phyloP scores from a whole-genome alignment of 2,113 vertebrate species.

The Hemibagrus wyckioides region DNA sequence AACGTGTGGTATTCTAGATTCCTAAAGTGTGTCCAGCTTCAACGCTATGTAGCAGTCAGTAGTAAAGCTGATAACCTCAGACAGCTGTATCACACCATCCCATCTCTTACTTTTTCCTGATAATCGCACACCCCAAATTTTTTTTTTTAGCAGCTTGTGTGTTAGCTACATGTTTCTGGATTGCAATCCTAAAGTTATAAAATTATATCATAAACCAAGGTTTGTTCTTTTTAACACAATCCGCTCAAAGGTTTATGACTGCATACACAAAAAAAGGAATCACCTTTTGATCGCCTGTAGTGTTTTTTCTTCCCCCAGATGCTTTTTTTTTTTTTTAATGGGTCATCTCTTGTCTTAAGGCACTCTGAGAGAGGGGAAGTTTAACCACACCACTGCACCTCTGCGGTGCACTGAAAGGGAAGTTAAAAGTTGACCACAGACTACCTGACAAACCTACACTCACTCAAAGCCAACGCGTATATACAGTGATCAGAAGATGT shows the following conservation, averaged over 20 bases:
- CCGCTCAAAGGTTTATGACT: not conserved
- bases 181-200: not conserved
- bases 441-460: conserved; percentile 8
- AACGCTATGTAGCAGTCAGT: not conserved
- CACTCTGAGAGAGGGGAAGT: not conserved
- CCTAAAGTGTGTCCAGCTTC: not conserved
- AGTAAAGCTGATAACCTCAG: not conserved
- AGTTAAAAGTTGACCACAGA: conserved; percentile 29
- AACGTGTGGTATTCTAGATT: not conserved
- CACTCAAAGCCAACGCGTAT: not conserved
- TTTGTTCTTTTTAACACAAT: not conserved
- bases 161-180: not conserved
- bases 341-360: not conserved
- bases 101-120: not conserved
- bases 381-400: conserved; percentile 31
- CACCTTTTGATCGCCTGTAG: not conserved
- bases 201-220: not conserved
- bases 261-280: not conserved
- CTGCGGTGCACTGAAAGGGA: conserved; percentile 34
- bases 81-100: not conserved
- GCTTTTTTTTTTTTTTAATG: not conserved
- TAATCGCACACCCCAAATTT: not conserved
- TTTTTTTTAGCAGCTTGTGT: not conserved
- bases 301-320: too few relatives aligned
- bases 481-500: not conserved